phyloP scores from a whole-genome alignment of 23 tunicate genomes.

The Trididemnum clinides region DNA sequence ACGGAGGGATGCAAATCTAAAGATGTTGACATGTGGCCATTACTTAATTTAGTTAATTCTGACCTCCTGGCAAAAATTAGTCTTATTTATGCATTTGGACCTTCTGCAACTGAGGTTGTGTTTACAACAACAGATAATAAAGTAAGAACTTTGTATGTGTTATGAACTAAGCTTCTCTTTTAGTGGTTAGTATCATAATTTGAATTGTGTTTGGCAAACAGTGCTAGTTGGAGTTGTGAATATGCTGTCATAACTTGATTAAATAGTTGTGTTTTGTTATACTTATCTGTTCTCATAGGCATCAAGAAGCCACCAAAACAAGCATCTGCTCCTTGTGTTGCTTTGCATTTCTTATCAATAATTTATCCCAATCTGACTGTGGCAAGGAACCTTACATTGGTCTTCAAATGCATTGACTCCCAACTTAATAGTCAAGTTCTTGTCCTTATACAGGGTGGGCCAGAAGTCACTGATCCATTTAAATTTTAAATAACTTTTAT shows the following conservation, averaged over 20 bases:
- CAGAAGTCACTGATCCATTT: no score
- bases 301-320: no score
- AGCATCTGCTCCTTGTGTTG: no score
- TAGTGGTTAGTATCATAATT: neutral
- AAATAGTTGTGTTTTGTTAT: neutral
- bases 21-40: constrained; percentile 82
- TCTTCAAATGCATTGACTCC: no score
- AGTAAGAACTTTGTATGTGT: constrained; percentile 18
- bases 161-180: neutral
- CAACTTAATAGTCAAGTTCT: no score
- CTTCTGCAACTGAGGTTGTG: constrained; percentile 73
- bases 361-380: no score
- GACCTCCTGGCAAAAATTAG: constrained; percentile 47
- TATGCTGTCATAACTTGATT: no score
- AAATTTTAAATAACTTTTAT: neutral
- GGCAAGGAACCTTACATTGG: no score
- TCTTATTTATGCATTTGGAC: constrained; percentile 72
- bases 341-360: no score
- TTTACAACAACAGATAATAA: constrained; percentile 76
- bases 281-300: neutral
- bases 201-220: neutral
- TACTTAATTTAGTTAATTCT: constrained; percentile 45
- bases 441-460: no score
- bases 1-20: constrained; percentile 3
- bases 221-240: neutral